A percentile compares a stretch with the other conserved stretches of the same genome.
Conservation (phyloP, 1,140 invertebrate species). For the Megalonaias nervosa region DNA sequence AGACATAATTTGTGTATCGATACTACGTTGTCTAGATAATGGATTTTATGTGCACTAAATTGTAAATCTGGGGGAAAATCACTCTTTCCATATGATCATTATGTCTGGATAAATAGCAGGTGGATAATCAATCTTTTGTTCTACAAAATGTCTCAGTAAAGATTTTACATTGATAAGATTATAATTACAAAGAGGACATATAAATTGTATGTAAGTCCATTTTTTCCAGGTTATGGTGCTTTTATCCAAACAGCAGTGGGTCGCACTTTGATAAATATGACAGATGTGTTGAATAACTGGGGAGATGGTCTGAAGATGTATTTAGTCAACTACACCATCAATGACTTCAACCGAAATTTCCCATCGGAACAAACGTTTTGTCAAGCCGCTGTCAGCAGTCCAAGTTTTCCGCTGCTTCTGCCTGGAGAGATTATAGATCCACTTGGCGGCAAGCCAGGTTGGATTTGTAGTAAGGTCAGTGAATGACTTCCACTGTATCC, state of each 20-base stretch:
- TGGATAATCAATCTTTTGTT: too few species aligned
- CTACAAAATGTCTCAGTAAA: too few species aligned
- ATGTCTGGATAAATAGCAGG: too few species aligned
- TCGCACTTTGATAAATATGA: conserved; percentile 93
- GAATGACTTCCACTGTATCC: neutral
- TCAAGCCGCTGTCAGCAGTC: conserved; percentile 22
- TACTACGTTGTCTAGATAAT: too few species aligned
- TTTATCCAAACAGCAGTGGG: conserved; percentile 84
- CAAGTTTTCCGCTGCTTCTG: conserved; percentile 48
- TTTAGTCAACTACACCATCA: conserved; percentile 59
- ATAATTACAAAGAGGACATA: too few species aligned
- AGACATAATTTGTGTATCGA: too few species aligned
- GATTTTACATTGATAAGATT: too few species aligned
- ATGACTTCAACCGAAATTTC: conserved; percentile 53
- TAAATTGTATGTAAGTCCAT: conserved; percentile 5
- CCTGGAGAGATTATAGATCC: conserved; percentile 51
- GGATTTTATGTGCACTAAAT: too few species aligned
- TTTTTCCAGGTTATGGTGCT: conserved; percentile 82
- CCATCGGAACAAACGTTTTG: conserved; percentile 48
- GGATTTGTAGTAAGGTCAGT: conserved; percentile 47
- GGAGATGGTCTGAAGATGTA: conserved; percentile 84
- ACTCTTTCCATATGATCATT: too few species aligned
- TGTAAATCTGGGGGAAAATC: too few species aligned
- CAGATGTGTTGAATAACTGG: conserved; percentile 90
- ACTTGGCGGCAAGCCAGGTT: conserved; percentile 43